Conservation (phyloP, 2,113 vertebrate genomes). For the Peromyscus maniculatus region DNA sequence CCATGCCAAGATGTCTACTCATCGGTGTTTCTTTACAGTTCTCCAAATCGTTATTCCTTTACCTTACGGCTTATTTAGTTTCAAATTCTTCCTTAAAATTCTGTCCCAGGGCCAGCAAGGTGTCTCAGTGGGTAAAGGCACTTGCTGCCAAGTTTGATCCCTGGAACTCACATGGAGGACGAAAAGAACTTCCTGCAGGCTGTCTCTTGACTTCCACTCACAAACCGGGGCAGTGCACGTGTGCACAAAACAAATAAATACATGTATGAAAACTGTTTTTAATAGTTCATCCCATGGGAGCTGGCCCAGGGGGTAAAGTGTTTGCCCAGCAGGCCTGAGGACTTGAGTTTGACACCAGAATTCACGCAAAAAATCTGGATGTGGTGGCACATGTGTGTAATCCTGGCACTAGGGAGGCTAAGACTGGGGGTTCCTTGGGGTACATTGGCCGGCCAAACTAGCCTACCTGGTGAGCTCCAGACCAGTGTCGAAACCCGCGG, state of each 20-base stretch:
- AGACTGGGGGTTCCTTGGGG: background rate
- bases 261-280: background rate
- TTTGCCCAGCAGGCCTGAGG: background rate
- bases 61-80: background rate
- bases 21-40: background rate
- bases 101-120: background rate
- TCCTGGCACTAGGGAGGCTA: background rate
- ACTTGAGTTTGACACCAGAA: background rate
- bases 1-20: background rate
- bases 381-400: background rate
- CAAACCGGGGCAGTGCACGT: background rate
- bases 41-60: background rate
- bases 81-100: background rate
- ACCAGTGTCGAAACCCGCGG: background rate
- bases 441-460: background rate
- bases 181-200: background rate
- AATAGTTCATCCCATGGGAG: background rate
- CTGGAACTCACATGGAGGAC: background rate
- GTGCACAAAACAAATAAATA: background rate
- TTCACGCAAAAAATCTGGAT: background rate
- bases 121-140: background rate
- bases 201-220: background rate
- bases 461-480: background rate
- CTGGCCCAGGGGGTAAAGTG: background rate
- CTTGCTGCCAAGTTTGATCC: background rate